Evolutionary conservation across 2,888 invertebrate genomes (phyloP), one percentile per base, ranked within the genome.

Genomic region (Troilus luridus): DNA sequence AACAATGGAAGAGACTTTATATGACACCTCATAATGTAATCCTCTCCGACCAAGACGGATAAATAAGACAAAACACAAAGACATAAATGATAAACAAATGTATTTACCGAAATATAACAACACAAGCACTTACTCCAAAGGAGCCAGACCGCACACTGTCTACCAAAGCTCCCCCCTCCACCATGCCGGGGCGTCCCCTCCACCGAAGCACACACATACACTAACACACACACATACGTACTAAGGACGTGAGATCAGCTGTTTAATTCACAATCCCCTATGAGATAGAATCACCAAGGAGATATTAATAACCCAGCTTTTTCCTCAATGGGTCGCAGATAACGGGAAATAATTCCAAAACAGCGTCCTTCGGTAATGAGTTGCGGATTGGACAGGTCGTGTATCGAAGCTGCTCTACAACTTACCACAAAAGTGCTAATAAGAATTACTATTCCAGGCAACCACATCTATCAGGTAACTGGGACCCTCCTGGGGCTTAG

Each of bases 61-160:
- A 85, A 41, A 56, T 11, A 85, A 11, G 9, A 85, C 8, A 12
- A 56, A 19, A 85, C 12, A 3, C n/a, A 56, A n/a, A 85, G n/a
- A 58, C 1, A 85, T 58, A 56, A 85, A 85, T 21, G 56, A 85
- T 56, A 56, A 85, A 58, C 54, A 56, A 58, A 85, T 54, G 85
- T 58, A 85, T 85, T 85, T 85, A 85, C 85, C 85, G 85, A 85
- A 85, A 85, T 19, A 21, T 2, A 56, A 85, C 85, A 58, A 56
- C 54, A 85, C 85, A n/a, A 56, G 19, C 85, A 85, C 85, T 85
- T 85, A 11, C 85, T 58, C 54, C 85, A n/a, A 21, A 21, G 85
- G 56, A 85, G 56, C 56, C 56, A 56, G 85, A 58, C 21, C 85
- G 85, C 85, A 85, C 56, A 85, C 85, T 85, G 56, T 56, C 85